Conservation (phyloP, 2,797 vertebrate species). For the Lacerta agilis region DNA sequence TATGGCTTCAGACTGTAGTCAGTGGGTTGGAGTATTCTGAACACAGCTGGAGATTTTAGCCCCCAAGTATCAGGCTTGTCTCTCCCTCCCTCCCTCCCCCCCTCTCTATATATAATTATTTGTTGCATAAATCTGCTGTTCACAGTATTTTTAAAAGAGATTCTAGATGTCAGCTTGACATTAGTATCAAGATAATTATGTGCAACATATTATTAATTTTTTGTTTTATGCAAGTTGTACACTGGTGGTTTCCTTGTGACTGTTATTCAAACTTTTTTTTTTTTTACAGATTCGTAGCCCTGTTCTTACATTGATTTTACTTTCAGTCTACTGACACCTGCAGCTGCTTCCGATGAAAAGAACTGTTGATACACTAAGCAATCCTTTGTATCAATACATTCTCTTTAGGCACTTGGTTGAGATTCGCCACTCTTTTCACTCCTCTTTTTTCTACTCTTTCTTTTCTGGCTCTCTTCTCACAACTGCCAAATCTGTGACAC, state of each 20-base stretch:
- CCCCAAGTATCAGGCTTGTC: neutral
- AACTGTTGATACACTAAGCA: neutral
- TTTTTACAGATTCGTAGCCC: neutral
- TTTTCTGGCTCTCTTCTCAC: neutral
- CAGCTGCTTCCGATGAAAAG: neutral
- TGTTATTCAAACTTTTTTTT: neutral
- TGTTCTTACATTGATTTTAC: neutral
- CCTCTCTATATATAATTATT: neutral
- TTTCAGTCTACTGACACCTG: neutral
- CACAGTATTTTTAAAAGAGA: neutral
- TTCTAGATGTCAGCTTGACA: conserved; percentile 10
- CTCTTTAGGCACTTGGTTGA: neutral
- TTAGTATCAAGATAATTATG: neutral
- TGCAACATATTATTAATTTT: conserved; percentile 1
- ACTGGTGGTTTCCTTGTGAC: neutral
- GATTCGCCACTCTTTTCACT: neutral
- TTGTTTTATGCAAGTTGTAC: neutral
- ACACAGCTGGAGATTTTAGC: neutral
- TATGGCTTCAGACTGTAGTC: neutral
- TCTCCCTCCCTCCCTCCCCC: too few relatives aligned
- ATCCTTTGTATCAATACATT: neutral
- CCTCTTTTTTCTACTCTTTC: too few relatives aligned
- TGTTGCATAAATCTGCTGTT: neutral
- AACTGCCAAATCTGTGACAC: neutral
- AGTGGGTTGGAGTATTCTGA: neutral